Evolutionary conservation across 2,797 vertebrate genomes (phyloP), one percentile per base, ranked within the genome.

Genomic region (Micromesistius poutassou): DNA sequence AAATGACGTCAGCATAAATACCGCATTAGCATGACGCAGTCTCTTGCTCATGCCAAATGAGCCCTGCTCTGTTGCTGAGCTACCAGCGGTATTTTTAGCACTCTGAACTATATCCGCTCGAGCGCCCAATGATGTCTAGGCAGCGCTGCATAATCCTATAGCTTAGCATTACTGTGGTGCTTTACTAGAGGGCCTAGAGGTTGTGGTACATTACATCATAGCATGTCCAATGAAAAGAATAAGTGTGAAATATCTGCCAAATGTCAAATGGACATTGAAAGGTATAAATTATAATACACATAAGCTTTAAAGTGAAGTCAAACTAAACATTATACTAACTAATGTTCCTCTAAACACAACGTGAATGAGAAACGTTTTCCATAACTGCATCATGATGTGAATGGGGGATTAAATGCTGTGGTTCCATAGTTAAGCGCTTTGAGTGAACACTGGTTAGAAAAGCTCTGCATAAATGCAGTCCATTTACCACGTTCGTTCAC

Each of bases 1-100:
- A 36, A 35, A 36, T 36, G 12, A 4, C 16, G 19, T n/a, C 25
- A 33, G 0, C 28, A 50, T 79, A 79, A 62, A 62, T 62, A 25
- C 55, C 8, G 55, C 55, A 62, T 70, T 38, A 74, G 6, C 78
- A 75, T 72, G 81, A 79, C 35, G 71, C 78, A 72, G 70, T 46
- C 80, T 46, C 73, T n/a, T n/a, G n/a, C n/a, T 36, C 70, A 13
- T 71, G 50, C 68, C 31, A 30, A 73, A 19, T 28, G 68, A 9
- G 30, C 1, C 71, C 31, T 79, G 74, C 77, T 78, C 76, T 88
- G 86, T 90, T 91, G 88, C 88, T 84, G 88, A 82, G 88, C 86
- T 81, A 76, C 85, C 81, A 62, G 76, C 75, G 74, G 80, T 91
- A 91, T 93, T 91, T 90, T 89, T 93, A 92, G 89, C 80, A 35